Evolutionary conservation across 1,140 invertebrate genomes (phyloP), one percentile per base, ranked within the genome.

Genomic region (Cephus cinctus): DNA sequence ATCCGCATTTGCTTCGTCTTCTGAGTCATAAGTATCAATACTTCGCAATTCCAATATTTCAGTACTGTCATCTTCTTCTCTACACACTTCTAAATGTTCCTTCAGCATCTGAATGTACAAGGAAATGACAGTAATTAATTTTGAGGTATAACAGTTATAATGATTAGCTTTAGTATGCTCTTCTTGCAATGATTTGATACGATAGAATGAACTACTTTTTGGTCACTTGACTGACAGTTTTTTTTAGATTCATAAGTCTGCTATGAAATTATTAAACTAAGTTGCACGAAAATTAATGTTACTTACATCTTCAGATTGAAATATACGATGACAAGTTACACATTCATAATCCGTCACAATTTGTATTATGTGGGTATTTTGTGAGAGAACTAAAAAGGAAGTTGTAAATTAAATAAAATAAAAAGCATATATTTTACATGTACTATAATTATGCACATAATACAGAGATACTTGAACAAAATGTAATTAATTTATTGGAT

Each of bases 281-380:
- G 41, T n/a, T n/a, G 16, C 23, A 39, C 14, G 12, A 34, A 43
- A 30, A 4, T 27, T 30, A 30, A 30, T 2, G 41, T 8, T 23
- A 57, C 64, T 59, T 61, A 75, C 71, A 47, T 66, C 57, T 50
- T 73, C 57, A 20, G 63, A 63, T 32, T 68, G 67, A 43, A 75
- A 75, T 31, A 75, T 50, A 25, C 71, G 58, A 14, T 69, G 72
- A 48, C 72, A 75, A 4, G 72, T 75, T 6, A 75, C 72, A 56
- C 72, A 75, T 15, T 71, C 68, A 47, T 67, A 72, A 50, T 75
- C 69, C 47, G 57, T 70, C 41, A 70, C 51, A 36, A 75, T 54
- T 35, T 65, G 59, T 53, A 69, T 61, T 50, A 75, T 60, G 18
- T 43, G 16, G 20, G 27, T 0, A 16, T 35, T 19, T n/a, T 30